Conservation (phyloP, 2,113 vertebrate species). For the Girardinichthys multiradiatus region DNA sequence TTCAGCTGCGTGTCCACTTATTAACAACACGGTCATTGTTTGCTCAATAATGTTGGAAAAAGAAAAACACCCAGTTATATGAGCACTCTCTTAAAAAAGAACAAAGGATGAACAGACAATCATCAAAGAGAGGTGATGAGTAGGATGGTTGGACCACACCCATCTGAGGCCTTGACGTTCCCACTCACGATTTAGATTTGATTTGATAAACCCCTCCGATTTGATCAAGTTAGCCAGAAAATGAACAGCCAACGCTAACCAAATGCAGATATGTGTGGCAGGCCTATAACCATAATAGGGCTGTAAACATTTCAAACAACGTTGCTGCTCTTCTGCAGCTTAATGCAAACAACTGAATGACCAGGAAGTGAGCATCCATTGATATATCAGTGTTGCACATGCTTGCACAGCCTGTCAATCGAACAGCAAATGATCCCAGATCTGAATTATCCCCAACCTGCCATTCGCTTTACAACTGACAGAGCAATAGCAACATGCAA, state of each 20-base stretch:
- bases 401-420: no score
- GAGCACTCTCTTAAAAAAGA: slow-evolving; percentile 16
- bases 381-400: no score
- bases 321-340: no score
- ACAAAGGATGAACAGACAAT: slow-evolving; percentile 46
- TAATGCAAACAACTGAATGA: no score
- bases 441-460: no score
- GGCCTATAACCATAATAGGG: no score
- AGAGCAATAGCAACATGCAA: no score
- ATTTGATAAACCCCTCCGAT: neutral
- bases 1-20: neutral
- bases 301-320: no score
- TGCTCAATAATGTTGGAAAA: neutral
- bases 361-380: no score
- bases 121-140: slow-evolving; percentile 13
- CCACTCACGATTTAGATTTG: neutral
- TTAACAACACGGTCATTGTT: slow-evolving; percentile 15
- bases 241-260: neutral
- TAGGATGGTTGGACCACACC: slow-evolving; percentile 47
- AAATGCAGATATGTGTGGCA: no score
- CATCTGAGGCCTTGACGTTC: slow-evolving; percentile 49
- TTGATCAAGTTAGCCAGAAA: neutral
- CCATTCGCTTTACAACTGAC: no score
- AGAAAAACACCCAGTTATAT: slow-evolving; percentile 1
- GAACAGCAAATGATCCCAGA: no score